Evolutionary conservation across 2,797 vertebrate genomes (phyloP), one percentile per base, ranked within the genome.

Genomic region (Sebastes matsubarae): DNA sequence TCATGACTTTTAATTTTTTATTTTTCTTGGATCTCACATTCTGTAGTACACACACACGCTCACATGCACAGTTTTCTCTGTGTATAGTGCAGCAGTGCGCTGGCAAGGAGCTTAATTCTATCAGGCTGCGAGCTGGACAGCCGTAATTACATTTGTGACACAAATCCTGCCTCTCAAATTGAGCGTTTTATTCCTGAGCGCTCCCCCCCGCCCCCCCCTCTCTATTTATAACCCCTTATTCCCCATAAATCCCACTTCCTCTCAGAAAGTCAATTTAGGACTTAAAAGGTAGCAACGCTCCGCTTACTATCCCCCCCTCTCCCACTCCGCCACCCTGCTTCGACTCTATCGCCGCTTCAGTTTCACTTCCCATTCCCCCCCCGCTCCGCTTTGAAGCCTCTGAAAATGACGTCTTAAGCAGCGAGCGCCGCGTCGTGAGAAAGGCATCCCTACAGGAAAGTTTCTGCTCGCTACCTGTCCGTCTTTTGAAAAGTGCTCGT

Each of bases 71-170:
- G 22, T 57, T 50, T 50, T 75, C 73, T 72, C 63, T 76, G 61
- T 68, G 79, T 76, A 70, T 79, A 38, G 87, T 80, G 68, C 77
- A 24, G 83, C 88, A 84, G 69, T 70, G 83, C 79, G 27, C 91
- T 90, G 79, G 86, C 86, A 88, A 93, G 90, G 88, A 89, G 94
- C 92, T 94, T 95, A 94, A 95, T 95, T 93, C 93, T 92, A 93
- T 95, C 93, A 94, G 88, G 87, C 92, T 90, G 80, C 84, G 84
- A 94, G 91, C 92, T 68, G 93, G 94, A 94, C 93, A 93, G 93
- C 91, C 90, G 57, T 94, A 95, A 95, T 95, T 95, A 95, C 93
- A 93, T 95, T 95, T 94, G 94, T 95, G 94, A 95, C 94, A 95
- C 93, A 95, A 95, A 95, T 95, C 93, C 94, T 93, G 91, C 92